These are phyloP conservation scores for Sebastes umbrosus DNA, from an alignment of 2,797 vertebrate species.

Conservation along the genomic window DNA sequence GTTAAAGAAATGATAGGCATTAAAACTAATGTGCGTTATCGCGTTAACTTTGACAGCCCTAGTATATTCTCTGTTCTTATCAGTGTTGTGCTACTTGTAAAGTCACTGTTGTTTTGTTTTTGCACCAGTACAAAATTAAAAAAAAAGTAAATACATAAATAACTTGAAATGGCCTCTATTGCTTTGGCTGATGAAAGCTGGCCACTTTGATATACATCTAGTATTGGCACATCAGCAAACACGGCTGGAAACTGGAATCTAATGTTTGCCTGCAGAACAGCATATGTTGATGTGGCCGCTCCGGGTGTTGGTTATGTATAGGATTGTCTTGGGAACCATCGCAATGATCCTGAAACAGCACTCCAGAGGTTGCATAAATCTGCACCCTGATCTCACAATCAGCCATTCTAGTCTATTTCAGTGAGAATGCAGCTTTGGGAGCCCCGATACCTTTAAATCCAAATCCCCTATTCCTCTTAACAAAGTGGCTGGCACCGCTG, in stretches of 20 bases:
- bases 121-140: no score
- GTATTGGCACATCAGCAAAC: conserved; percentile 23
- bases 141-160: no score
- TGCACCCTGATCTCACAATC: conserved; percentile 58
- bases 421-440: conserved; percentile 47
- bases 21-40: no score
- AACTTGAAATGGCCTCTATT: neutral
- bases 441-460: conserved; percentile 35
- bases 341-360: conserved; percentile 47
- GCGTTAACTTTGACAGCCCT: no score
- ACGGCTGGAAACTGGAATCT: neutral
- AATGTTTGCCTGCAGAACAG: conserved; percentile 9
- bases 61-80: no score
- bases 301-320: conserved; percentile 39
- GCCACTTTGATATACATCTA: neutral
- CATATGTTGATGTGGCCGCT: conserved; percentile 33
- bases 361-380: conserved; percentile 55
- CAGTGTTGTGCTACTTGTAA: no score
- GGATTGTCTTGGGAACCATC: conserved; percentile 43
- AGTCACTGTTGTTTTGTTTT: no score
- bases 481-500: conserved; percentile 55
- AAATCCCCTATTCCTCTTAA: conserved; percentile 52
- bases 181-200: neutral
- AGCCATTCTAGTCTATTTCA: conserved; percentile 44
- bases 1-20: no score